A percentile compares a stretch with the other conserved stretches of the same genome.
phyloP scores from a whole-genome alignment of 2,113 vertebrate genomes.

The Collichthys lucidus region DNA sequence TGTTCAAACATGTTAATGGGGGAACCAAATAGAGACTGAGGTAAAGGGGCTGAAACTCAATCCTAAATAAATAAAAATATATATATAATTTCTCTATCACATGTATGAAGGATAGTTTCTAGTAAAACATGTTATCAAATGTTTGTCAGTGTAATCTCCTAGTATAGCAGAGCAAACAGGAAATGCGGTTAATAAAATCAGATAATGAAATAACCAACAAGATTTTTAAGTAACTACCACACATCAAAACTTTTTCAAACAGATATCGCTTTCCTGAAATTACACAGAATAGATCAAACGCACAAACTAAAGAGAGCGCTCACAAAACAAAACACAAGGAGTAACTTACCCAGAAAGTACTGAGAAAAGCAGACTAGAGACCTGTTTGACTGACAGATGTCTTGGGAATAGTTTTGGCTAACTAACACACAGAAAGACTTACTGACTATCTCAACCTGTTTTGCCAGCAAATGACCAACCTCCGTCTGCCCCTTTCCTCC shows the following conservation, averaged over 20 bases:
- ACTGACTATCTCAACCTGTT: constrained; percentile 9
- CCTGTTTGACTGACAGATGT: not conserved
- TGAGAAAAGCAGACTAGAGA: not conserved
- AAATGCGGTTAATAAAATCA: not conserved
- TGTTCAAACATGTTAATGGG: not conserved
- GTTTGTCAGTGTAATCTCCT: not conserved
- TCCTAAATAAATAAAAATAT: not conserved
- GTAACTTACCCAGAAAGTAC: constrained; percentile 49
- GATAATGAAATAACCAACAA: too few relatives aligned
- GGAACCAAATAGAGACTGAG: not conserved
- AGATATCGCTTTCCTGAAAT: not conserved
- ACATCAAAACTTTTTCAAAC: too few relatives aligned
- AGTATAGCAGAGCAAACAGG: not conserved
- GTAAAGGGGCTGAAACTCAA: not conserved
- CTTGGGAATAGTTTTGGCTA: constrained; percentile 1
- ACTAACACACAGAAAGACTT: not conserved
- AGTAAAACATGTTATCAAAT: too few relatives aligned
- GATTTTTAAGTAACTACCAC: too few relatives aligned
- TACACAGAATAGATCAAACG: not conserved
- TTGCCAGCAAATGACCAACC: constrained; percentile 34
- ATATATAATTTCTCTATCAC: too few relatives aligned
- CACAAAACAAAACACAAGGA: not conserved
- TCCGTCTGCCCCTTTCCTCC: constrained; percentile 40
- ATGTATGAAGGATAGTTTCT: too few relatives aligned
- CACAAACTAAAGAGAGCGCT: not conserved